Evolutionary conservation across 2,113 vertebrate species (phyloP).

Genomic region (Mormoops blainvillei): DNA sequence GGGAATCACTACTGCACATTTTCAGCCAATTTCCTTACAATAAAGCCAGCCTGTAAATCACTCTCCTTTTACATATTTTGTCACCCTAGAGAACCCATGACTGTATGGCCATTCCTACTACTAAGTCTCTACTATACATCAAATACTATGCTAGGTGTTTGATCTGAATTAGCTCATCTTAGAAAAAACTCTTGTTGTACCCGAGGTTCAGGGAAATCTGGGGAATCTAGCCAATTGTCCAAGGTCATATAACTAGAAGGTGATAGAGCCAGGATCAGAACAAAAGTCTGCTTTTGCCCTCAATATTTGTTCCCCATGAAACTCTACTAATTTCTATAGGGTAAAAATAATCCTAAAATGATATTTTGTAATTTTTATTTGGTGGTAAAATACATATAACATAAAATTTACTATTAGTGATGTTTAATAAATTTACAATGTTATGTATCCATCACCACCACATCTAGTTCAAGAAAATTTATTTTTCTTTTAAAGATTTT

Average conservation of each 20-base stretch:
- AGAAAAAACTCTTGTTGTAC: not conserved
- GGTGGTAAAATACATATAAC: not conserved
- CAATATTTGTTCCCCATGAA: fast-evolving
- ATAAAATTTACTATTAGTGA: not conserved
- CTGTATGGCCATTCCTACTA: not conserved
- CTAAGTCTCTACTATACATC: not conserved
- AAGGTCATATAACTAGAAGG: not conserved
- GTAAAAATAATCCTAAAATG: not conserved
- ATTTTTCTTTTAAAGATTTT: too few species aligned
- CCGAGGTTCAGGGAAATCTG: not conserved
- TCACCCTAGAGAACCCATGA: not conserved
- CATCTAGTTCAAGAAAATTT: not conserved
- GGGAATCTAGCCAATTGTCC: not conserved
- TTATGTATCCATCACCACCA: not conserved
- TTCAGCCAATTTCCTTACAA: not conserved
- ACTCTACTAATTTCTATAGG: not conserved
- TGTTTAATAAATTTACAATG: not conserved
- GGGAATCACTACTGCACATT: not conserved
- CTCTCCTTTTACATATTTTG: not conserved
- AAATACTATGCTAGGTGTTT: not conserved
- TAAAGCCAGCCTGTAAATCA: not conserved
- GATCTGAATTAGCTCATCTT: not conserved
- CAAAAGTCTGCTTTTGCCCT: not conserved
- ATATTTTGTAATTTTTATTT: not conserved
- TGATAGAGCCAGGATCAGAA: not conserved